A percentile compares a stretch with the other conserved stretches of the same genome.
These are phyloP conservation scores for Drosophila pachea DNA, from an alignment of 1,140 invertebrate genomes.

Conservation along the genomic window DNA sequence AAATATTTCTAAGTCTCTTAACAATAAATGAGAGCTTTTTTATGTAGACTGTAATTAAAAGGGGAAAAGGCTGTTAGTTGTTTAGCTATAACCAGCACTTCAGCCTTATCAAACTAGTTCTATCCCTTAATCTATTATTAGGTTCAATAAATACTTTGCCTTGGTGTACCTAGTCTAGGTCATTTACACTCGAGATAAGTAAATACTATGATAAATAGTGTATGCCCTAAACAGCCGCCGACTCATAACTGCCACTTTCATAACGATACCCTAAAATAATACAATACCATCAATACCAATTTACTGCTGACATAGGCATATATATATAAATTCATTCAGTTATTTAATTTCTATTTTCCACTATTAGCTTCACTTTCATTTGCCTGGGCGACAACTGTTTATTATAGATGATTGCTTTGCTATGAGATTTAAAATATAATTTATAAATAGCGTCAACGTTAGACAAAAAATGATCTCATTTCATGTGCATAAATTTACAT, in stretches of 20 bases:
- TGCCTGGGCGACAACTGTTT: slow-evolving; percentile 7
- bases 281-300: slow-evolving; percentile 3
- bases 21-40: too few relatives aligned
- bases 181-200: slow-evolving; percentile 17
- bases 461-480: slow-evolving; percentile 64
- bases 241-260: too few relatives aligned
- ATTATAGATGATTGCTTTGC: slow-evolving; percentile 33
- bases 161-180: slow-evolving; percentile 15
- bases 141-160: background rate
- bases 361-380: slow-evolving; percentile 29
- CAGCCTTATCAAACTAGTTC: background rate
- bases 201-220: slow-evolving; percentile 9
- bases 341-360: background rate
- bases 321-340: background rate
- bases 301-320: background rate
- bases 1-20: background rate
- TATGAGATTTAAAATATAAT: slow-evolving; percentile 20
- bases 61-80: background rate
- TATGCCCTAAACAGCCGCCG: too few relatives aligned
- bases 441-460: slow-evolving; percentile 59
- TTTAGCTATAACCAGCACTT: too few relatives aligned
- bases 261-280: too few relatives aligned
- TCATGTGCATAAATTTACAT: slow-evolving; percentile 44
- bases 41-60: too few relatives aligned
- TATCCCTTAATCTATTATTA: background rate